Evolutionary conservation across 2,888 invertebrate species (phyloP), one percentile per base, ranked within the genome.

Genomic region (Andricus quercusramuli): DNA sequence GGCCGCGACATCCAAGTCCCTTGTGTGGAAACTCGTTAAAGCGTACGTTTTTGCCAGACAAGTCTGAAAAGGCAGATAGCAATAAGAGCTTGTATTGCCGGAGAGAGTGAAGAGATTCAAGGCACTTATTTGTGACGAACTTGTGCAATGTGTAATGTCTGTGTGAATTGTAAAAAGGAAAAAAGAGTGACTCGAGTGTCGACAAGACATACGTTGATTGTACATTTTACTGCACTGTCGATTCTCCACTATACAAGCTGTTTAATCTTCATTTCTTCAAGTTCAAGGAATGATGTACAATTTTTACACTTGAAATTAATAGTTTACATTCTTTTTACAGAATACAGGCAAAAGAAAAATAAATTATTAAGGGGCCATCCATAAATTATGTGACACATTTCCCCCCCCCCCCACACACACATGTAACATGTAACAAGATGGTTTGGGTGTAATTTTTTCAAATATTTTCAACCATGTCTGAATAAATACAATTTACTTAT

Each of bases 21-120:
- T 74, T 74, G 74, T 74, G 74, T 56, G 74, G 74, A 74, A 74
- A 74, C 51, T 74, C 56, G 74, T 56, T 74, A 74, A 74, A 29
- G 29, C 32, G 74, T 74, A n/a, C 74, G 74, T 74, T 74, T 74
- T 74, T 74, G 74, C n/a, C 32, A 25, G 25, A 51, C 32, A n/a
- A 56, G 56, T 32, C 74, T 74, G 74, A 74, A 74, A 74, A 74
- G 74, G 74, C 29, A 51, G 56, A 56, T n/a, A 56, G 74, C 29
- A 74, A 74, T 32, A 51, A 74, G 62, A 62, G 62, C 62, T 62
- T 62, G 62, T 62, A 62, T 29, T 62, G 62, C 29, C 25, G 62
- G 62, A 62, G 74, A 74, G 74, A 74, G 74, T 74, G 74, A 74
- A 74, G 51, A 56, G 74, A 56, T 74, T 74, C 74, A 56, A 70